A percentile compares a stretch with the other conserved stretches of the same genome.
These are phyloP conservation scores for Bradynema listronoti DNA, from an alignment of 1,140 invertebrate species.

Conservation along the genomic window DNA sequence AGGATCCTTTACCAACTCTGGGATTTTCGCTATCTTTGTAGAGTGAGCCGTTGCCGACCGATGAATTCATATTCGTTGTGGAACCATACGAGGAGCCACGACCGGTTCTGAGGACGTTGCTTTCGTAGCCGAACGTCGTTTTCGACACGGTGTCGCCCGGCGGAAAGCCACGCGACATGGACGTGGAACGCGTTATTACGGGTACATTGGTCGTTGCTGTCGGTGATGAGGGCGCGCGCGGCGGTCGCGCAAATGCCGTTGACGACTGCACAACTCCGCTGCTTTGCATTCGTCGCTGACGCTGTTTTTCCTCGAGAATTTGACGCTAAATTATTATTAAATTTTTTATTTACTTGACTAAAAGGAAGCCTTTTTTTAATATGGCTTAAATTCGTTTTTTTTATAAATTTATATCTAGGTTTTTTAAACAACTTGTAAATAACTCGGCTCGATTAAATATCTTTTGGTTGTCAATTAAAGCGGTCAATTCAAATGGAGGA, in stretches of 20 bases:
- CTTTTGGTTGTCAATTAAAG: neutral
- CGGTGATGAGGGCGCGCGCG: neutral
- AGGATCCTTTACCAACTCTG: too few species aligned
- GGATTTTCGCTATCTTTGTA: too few species aligned
- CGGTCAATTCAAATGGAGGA: neutral
- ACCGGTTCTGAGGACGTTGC: too few species aligned
- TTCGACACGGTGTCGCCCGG: too few species aligned
- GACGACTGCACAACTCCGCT: slow-evolving; percentile 18
- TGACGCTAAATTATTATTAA: slow-evolving; percentile 38
- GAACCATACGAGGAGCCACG: too few species aligned
- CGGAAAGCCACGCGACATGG: too few species aligned
- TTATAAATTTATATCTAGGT: neutral
- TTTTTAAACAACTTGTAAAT: slow-evolving; percentile 1
- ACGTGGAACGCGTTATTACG: neutral
- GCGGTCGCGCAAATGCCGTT: slow-evolving; percentile 9
- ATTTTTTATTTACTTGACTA: slow-evolving; percentile 7
- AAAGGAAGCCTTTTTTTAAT: neutral
- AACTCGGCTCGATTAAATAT: neutral
- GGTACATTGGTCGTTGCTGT: neutral
- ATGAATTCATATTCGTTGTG: too few species aligned
- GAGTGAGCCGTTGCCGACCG: too few species aligned
- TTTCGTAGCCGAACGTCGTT: too few species aligned
- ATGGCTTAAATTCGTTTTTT: neutral
- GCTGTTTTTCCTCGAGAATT: slow-evolving; percentile 36
- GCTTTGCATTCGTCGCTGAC: slow-evolving; percentile 29